Evolutionary conservation across 2,113 vertebrate genomes (phyloP), one percentile per base, ranked within the genome.

Genomic region (Lophura nycthemera): DNA sequence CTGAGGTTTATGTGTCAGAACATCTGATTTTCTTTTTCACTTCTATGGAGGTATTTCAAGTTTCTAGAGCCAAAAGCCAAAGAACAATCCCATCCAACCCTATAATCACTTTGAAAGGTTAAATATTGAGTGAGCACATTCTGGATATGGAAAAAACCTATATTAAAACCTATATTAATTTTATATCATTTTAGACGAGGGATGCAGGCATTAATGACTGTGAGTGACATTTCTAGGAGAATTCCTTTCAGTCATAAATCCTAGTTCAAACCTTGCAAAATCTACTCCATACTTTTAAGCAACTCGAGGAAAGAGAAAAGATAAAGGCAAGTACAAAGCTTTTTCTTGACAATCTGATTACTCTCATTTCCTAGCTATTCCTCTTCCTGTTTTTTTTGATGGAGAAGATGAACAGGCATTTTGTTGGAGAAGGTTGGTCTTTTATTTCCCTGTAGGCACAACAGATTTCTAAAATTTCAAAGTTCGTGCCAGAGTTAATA

Each of bases 21-120:
- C 20, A 90, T 25, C 32, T 66, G 56, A 72, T 80, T 91, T 85
- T 89, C 38, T 95, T 79, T 91, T 38, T 92, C 60, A 81, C 91
- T 67, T 73, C 54, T 69, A 83, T 34, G 54, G 25, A 1, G 2
- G 11, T 45, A 69, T 82, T 94, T 89, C 36, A 84, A 22, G 10
- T 88, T 96, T 80, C 42, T 73, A 86, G 75, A 88, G 64, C 14
- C 66, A 84, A 70, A 85, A 95, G 76, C 74, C 59, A 90, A 92
- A 64, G 82, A 91, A 94, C 16, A 93, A 43, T 19, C 36, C 14
- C 15, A 17, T 61, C 40, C 73, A 89, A 88, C 8, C 45, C 72
- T 81, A 73, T 67, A 88, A 95, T 73, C 70, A 64, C 50, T 93
- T 94, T 92, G 67, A 93, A 96, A 94, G 34, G 64, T 90, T 95